These are phyloP conservation scores for Conopomorpha cramerella DNA, from an alignment of 1,140 invertebrate species.

Conservation along the genomic window DNA sequence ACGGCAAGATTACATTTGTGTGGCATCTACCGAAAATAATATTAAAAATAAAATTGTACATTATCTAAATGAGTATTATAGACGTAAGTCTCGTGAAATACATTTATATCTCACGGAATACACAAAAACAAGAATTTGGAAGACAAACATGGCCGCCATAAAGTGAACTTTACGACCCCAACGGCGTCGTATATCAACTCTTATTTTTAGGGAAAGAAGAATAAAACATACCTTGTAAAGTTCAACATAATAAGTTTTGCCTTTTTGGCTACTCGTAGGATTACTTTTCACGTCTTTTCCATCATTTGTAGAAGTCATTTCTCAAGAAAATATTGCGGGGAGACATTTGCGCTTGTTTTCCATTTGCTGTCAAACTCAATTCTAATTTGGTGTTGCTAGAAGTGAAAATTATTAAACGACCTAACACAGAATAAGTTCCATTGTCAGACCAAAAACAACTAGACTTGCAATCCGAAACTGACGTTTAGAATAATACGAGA, in stretches of 20 bases:
- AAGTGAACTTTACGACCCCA: constrained; percentile 41
- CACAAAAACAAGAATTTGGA: constrained; percentile 38
- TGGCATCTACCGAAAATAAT: too few species aligned
- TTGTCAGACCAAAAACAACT: too few species aligned
- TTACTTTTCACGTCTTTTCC: constrained; percentile 58
- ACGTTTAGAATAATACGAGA: too few species aligned
- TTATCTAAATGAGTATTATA: too few species aligned
- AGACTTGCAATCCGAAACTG: too few species aligned
- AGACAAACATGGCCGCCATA: constrained; percentile 56
- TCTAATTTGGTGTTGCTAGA: constrained; percentile 24
- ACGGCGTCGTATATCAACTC: constrained; percentile 43
- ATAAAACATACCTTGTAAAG: constrained; percentile 50
- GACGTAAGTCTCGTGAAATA: too few species aligned
- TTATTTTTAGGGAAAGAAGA: constrained; percentile 16
- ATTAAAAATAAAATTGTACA: too few species aligned
- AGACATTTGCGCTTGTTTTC: constrained; percentile 61
- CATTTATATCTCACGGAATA: too few species aligned
- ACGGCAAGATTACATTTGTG: too few species aligned
- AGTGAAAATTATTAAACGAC: too few species aligned
- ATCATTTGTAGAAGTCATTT: constrained; percentile 62
- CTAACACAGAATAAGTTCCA: too few species aligned
- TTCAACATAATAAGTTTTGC: constrained; percentile 54
- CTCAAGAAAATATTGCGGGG: constrained; percentile 57
- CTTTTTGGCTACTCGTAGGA: constrained; percentile 43
- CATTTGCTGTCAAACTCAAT: constrained; percentile 54